Base-by-base conservation (phyloP, 2,888 invertebrate genomes). In the Disparrhopalites patrizii region DNA sequence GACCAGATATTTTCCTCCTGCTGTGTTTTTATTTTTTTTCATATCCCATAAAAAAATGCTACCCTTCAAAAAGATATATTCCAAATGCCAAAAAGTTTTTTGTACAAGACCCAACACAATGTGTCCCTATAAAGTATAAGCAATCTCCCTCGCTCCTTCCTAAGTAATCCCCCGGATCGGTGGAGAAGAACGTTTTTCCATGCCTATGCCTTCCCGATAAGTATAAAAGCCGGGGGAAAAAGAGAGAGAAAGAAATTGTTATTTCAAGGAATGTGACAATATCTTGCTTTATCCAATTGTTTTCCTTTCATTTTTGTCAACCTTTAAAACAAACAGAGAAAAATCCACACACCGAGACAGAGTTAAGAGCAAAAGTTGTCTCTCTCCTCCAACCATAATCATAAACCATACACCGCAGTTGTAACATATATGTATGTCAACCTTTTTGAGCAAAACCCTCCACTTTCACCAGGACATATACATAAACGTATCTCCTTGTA, bases 281-380 rank as follows among this genome's bases (percentile, higher is more conserved):
- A 67, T 63, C 61, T 63, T 63, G 43, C 65, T 65, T 66, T 62
- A 61, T 54, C 36, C 51, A 67, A 68, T 70, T 66, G 68, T 68
- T 71, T 67, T 70, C 68, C 62, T 72, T 72, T 62, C 67, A 72
- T 72, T 69, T 68, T 64, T 68, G 43, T 50, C 65, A 69, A 68
- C 65, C 58, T 56, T 66, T n/a, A 20, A 25, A 61, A 36, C 50
- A 61, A 61, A 61, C 60, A 20, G 47, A 13, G n/a, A 3, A 47
- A 47, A 25, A 47, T 10, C 36, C 36, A 36, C 36, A 7, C 36
- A 36, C 36, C 36, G 7, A 36, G 8, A 36, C 36, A 36, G 36
- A 36, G n/a, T 7, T 5, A 51, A 23, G 51, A 23, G 23, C 13
- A 23, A 51, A 43, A 7, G 43, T 18, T 7, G n/a, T 18, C 4